A percentile compares a stretch with the other conserved stretches of the same genome.
These are phyloP conservation scores for Clarias pachynema DNA, from an alignment of 2,797 vertebrate species.

Conservation along the genomic window DNA sequence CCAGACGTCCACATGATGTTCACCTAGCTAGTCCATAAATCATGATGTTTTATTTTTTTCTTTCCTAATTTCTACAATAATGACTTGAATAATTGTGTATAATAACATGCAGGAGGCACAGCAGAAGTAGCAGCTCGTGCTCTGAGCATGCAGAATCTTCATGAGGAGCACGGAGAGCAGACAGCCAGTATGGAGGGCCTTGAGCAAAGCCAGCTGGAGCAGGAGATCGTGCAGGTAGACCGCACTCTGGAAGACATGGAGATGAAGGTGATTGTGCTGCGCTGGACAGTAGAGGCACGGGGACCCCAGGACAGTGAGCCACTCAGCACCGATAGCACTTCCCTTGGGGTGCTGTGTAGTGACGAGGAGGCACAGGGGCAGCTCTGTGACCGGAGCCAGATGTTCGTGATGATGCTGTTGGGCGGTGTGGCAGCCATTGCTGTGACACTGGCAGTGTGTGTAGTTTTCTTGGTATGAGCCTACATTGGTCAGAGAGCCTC, in stretches of 20 bases:
- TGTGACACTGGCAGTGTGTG: slow-evolving; percentile 62
- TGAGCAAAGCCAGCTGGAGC: slow-evolving; percentile 71
- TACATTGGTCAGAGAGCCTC: neutral
- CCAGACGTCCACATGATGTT: neutral
- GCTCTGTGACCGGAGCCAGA: slow-evolving; percentile 56
- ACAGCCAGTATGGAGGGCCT: slow-evolving; percentile 63
- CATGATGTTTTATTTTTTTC: neutral
- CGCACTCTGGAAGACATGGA: slow-evolving; percentile 75
- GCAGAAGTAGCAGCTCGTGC: slow-evolving; percentile 71
- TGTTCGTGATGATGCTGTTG: slow-evolving; percentile 60
- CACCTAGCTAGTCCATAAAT: neutral
- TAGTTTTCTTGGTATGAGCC: slow-evolving; percentile 65
- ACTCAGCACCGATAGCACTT: slow-evolving; percentile 69
- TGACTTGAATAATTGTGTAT: neutral
- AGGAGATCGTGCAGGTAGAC: slow-evolving; percentile 68
- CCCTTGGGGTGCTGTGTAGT: slow-evolving; percentile 65
- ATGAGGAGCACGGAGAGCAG: slow-evolving; percentile 46
- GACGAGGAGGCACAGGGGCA: slow-evolving; percentile 60
- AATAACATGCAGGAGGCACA: slow-evolving; percentile 63
- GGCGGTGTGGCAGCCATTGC: slow-evolving; percentile 57
- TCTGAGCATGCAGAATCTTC: slow-evolving; percentile 69
- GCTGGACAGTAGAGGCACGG: slow-evolving; percentile 71
- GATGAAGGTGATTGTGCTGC: slow-evolving; percentile 73
- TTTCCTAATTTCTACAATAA: neutral
- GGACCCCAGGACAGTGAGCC: slow-evolving; percentile 68